Percentiles rank a stretch among this genome's conserved stretches.
These are phyloP conservation scores for Lagorchestes hirsutus DNA, from an alignment of 2,797 vertebrate species.

Conservation along the genomic window DNA sequence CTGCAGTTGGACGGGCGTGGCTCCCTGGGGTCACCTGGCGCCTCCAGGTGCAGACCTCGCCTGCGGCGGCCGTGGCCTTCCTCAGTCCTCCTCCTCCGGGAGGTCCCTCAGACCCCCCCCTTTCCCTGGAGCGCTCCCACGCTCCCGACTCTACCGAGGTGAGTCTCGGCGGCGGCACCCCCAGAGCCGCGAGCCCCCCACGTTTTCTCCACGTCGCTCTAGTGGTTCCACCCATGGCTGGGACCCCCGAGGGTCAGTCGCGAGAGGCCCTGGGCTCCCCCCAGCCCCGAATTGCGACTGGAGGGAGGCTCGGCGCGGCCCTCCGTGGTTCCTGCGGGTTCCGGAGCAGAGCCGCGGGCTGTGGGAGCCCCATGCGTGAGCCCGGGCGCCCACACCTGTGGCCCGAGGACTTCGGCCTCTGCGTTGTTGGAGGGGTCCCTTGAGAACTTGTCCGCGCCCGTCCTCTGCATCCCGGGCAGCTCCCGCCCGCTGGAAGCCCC, in stretches of 20 bases:
- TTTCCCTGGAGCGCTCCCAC: neutral
- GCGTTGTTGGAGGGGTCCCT: neutral
- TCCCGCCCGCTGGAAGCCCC: too few relatives aligned
- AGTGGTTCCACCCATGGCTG: neutral
- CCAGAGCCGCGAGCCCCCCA: neutral
- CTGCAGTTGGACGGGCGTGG: neutral
- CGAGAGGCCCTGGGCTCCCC: neutral
- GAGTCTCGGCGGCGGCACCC: neutral
- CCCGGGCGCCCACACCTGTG: neutral
- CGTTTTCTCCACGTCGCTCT: neutral
- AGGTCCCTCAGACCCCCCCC: neutral
- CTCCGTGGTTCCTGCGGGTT: too few relatives aligned
- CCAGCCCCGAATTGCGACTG: neutral
- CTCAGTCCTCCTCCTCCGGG: neutral
- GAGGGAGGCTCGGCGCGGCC: neutral
- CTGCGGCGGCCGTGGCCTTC: neutral
- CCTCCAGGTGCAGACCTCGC: neutral
- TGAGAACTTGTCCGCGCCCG: too few relatives aligned
- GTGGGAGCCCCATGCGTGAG: neutral
- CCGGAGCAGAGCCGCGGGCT: too few relatives aligned
- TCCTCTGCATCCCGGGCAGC: too few relatives aligned
- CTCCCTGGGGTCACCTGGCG: neutral
- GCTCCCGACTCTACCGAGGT: constrained; percentile 20
- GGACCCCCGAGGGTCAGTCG: neutral
- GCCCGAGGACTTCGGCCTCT: neutral